Percentiles rank a stretch among this genome's conserved stretches.
Conservation (phyloP, 2,888 invertebrate species). For the Psylliodes chrysocephalus region DNA sequence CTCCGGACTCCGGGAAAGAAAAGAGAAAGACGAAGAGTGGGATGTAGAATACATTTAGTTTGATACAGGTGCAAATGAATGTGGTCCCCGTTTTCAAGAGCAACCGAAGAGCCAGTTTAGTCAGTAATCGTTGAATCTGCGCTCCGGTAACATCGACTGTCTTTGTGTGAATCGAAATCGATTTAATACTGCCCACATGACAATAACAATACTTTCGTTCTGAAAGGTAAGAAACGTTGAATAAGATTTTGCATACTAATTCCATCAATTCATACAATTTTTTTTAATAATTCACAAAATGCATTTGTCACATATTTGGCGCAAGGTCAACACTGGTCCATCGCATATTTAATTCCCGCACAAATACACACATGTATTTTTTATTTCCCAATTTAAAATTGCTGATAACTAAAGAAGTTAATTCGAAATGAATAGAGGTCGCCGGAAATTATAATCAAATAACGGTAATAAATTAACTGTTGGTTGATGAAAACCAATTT, state of each 20-base stretch:
- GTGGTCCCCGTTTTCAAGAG: slow-evolving; percentile 28
- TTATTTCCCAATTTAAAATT: not conserved
- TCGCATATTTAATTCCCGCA: too few species aligned
- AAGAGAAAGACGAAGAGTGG: slow-evolving; percentile 27
- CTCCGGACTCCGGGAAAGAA: slow-evolving; percentile 15
- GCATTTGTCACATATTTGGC: too few species aligned
- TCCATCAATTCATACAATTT: too few species aligned
- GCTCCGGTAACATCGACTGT: slow-evolving; percentile 18
- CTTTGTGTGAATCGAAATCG: slow-evolving; percentile 2
- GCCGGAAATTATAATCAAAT: not conserved
- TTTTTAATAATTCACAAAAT: too few species aligned
- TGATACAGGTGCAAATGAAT: slow-evolving; percentile 33
- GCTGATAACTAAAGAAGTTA: not conserved
- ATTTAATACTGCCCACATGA: slow-evolving; percentile 28
- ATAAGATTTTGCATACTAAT: not conserved
- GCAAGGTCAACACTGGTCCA: too few species aligned
- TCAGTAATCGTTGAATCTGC: slow-evolving; percentile 31
- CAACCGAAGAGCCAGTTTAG: slow-evolving; percentile 33
- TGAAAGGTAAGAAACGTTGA: not conserved
- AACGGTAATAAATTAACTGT: slow-evolving; percentile 1
- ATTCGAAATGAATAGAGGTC: not conserved
- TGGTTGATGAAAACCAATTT: not conserved
- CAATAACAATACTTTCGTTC: slow-evolving; percentile 15
- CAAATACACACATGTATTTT: not conserved
- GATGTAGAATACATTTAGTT: slow-evolving; percentile 16